Conservation (phyloP, 2,113 vertebrate genomes). For the Pardalotus punctatus region DNA sequence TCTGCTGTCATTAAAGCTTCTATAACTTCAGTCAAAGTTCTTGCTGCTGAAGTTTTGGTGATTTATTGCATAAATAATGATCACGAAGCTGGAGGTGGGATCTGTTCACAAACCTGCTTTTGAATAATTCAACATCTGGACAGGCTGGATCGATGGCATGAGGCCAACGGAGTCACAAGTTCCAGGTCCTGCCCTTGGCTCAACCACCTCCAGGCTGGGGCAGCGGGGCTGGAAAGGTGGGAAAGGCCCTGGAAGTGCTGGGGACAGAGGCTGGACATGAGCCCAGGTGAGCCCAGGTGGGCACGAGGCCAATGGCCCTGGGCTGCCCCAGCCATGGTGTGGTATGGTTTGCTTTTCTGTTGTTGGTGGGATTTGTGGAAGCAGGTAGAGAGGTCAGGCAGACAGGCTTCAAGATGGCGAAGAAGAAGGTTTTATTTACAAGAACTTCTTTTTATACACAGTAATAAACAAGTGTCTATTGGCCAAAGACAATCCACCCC, state of each 20-base stretch:
- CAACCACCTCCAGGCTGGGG: not conserved
- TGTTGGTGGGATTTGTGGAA: no score
- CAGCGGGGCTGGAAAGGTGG: not conserved
- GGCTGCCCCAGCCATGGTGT: not conserved
- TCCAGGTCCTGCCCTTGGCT: not conserved
- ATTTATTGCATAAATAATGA: not conserved
- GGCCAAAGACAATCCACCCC: no score
- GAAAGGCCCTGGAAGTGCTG: not conserved
- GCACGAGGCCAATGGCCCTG: not conserved
- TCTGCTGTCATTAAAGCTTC: not conserved
- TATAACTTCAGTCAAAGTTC: not conserved
- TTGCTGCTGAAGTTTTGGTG: not conserved
- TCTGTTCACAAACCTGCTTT: not conserved
- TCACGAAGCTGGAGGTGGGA: not conserved
- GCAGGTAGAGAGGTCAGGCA: no score
- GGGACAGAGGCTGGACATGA: not conserved
- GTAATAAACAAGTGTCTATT: no score
- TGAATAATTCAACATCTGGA: not conserved
- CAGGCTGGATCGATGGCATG: not conserved
- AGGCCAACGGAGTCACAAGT: fast-evolving
- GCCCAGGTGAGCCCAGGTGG: not conserved
- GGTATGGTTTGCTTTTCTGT: no score
- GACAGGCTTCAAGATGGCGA: no score
- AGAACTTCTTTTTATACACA: no score
- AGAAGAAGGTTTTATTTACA: no score